Percentiles rank a stretch among this genome's conserved stretches.
phyloP scores from a whole-genome alignment of 92 coral and sea anemone genomes.

The Porites lobata region DNA sequence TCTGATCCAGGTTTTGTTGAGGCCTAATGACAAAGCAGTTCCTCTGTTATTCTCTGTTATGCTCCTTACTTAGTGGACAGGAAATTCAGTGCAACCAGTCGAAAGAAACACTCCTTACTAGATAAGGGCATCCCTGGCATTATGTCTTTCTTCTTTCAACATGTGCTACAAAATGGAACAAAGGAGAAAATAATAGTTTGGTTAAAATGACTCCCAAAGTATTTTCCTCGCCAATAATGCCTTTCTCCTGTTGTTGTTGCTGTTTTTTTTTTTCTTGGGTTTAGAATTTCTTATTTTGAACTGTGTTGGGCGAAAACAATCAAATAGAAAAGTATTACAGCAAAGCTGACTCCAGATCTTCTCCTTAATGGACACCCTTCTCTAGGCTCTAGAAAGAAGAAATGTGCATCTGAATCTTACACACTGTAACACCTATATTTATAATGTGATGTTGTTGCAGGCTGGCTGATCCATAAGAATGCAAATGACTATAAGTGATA shows the following conservation, averaged over 20 bases:
- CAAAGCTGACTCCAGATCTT: too few relatives aligned
- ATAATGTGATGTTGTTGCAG: too few relatives aligned
- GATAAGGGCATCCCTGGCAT: constrained; percentile 26
- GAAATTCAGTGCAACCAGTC: not conserved
- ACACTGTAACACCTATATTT: too few relatives aligned
- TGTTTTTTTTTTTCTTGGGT: not conserved
- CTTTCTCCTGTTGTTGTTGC: not conserved
- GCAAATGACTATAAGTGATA: too few relatives aligned
- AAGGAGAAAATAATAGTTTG: not conserved
- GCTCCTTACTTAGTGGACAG: not conserved
- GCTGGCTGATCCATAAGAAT: too few relatives aligned
- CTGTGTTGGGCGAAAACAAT: not conserved
- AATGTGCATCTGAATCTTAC: too few relatives aligned
- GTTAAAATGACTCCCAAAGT: not conserved
- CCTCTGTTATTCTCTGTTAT: not conserved
- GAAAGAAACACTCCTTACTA: not conserved
- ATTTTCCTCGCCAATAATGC: not conserved
- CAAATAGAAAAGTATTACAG: not conserved
- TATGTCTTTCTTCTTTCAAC: constrained; percentile 79
- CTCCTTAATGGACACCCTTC: too few relatives aligned
- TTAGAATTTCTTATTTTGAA: too few relatives aligned
- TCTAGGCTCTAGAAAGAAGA: too few relatives aligned
- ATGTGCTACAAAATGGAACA: constrained; percentile 69
- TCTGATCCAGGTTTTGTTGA: too few relatives aligned
- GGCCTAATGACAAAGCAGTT: not conserved